phyloP scores from a whole-genome alignment of 1,140 invertebrate species.

The Radopholus similis region DNA sequence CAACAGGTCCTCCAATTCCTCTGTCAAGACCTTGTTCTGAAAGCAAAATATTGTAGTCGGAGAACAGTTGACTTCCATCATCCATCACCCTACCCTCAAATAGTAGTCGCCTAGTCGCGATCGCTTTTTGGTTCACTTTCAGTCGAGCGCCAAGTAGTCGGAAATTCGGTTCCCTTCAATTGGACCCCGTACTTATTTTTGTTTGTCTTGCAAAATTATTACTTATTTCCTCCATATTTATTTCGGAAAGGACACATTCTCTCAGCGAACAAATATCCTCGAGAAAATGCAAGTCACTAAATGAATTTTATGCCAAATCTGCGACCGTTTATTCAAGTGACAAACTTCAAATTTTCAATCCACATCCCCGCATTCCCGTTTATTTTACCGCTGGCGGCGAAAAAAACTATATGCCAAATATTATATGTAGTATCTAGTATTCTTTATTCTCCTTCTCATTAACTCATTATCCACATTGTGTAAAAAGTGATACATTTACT shows the following conservation, averaged over 20 bases:
- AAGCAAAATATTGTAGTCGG: slow-evolving; percentile 1
- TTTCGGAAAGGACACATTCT: slow-evolving; percentile 77
- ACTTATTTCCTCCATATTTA: slow-evolving; percentile 83
- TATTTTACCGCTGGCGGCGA: too few relatives aligned
- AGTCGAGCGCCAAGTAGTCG: slow-evolving; percentile 78
- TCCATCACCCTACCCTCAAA: slow-evolving; percentile 68
- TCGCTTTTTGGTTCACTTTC: slow-evolving; percentile 82
- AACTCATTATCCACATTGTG: too few relatives aligned
- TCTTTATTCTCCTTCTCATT: too few relatives aligned
- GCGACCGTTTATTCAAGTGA: too few relatives aligned
- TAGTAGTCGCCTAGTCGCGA: slow-evolving; percentile 75
- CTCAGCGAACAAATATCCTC: slow-evolving; percentile 77
- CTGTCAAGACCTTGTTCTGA: slow-evolving; percentile 69
- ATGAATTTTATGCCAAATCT: too few relatives aligned
- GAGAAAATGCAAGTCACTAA: slow-evolving; percentile 72
- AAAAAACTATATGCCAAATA: too few relatives aligned
- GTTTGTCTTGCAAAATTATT: slow-evolving; percentile 84
- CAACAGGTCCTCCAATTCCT: slow-evolving; percentile 75
- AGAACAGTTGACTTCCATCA: slow-evolving; percentile 22
- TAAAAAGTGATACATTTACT: too few relatives aligned
- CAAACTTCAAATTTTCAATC: too few relatives aligned
- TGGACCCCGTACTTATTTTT: slow-evolving; percentile 86
- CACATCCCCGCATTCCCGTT: too few relatives aligned
- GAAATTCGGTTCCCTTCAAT: slow-evolving; percentile 88
- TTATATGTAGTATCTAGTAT: too few relatives aligned